Base-by-base conservation (phyloP, 1,140 invertebrate genomes). In the Hetaerina americana region DNA sequence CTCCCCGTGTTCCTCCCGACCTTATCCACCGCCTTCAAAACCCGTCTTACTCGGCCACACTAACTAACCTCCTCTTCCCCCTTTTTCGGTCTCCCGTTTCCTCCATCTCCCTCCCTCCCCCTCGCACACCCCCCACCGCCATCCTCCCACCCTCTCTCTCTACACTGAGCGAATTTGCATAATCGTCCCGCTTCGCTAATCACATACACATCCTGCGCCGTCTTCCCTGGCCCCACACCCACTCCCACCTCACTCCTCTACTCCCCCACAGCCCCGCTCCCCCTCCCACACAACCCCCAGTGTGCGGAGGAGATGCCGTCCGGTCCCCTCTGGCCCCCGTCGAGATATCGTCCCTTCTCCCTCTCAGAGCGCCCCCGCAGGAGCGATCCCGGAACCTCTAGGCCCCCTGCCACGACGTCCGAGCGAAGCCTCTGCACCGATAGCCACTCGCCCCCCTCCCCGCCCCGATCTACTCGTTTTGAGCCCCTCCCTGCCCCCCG, bases 91-190 rank as follows among this genome's bases (percentile, higher is more conserved):
- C 18, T 40, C 31, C 18, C 31, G 6, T 8, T 40, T 18, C 18
- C 31, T 40, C 31, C 31, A 8, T 18, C 18, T 40, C 18, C 31
- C 31, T 40, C 18, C 18, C 18, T 40, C 6, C 31, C 18, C 6
- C 40, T 66, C 69, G 66, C 28, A 75, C 71, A 69, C 24, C 22
- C 70, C 27, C 31, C 31, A 8, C 18, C 18, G 6, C 18, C 6
- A 6, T 40, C 6, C 40, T 66, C 69, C 31, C 28, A 75, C 71
- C 24, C 22, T 67, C 27, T 69, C 70, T 75, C 71, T 70, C 70
- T 74, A 68, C 72, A 70, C 57, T 66, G 18, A 1, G 26, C 29
- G 66, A 69, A 74, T 72, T 72, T 74, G 67, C 71, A 74, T 72
- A 74, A 74, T 74, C 73, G 31, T 66, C 71, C 68, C 40, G 40